A percentile compares a stretch with the other conserved stretches of the same genome.
Evolutionary conservation across 1,140 invertebrate species (phyloP).

Genomic region (Brachionus manjavacas): DNA sequence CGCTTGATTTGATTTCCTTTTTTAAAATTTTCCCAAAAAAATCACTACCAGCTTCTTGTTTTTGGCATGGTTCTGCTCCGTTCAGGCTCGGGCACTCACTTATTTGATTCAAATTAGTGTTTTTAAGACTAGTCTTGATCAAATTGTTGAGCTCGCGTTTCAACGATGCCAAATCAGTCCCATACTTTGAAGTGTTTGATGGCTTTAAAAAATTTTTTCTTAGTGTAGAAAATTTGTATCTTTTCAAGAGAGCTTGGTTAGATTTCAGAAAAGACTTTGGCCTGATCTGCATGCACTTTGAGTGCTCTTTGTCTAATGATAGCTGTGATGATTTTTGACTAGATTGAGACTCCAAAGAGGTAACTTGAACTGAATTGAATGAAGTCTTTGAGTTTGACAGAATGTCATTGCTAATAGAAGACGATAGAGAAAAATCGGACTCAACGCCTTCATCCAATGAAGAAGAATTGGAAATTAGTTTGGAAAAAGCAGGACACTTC

Average conservation of each 20-base stretch:
- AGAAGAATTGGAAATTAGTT: constrained; percentile 21
- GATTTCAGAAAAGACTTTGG: neutral
- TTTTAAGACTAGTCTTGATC: neutral
- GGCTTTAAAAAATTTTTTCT: constrained; percentile 6
- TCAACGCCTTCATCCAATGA: constrained; percentile 9
- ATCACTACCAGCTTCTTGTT: neutral
- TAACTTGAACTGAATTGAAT: constrained; percentile 10
- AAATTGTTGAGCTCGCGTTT: constrained; percentile 22
- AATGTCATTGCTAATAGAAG: constrained; percentile 12
- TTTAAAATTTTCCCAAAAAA: neutral
- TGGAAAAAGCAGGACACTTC: constrained; percentile 24
- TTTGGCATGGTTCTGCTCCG: neutral
- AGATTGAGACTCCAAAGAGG: constrained; percentile 28
- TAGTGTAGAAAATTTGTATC: constrained; percentile 10
- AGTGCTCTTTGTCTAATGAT: neutral
- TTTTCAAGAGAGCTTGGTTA: neutral
- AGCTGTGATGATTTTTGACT: constrained; percentile 19
- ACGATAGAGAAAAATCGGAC: constrained; percentile 14
- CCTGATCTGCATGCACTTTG: neutral
- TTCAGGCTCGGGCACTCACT: neutral
- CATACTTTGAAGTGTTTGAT: neutral
- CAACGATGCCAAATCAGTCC: neutral
- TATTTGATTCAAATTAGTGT: constrained; percentile 30
- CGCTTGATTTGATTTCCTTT: constrained; percentile 29
- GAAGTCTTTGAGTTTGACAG: neutral